Conservation (phyloP, 2,113 vertebrate species). For the Rostratula benghalensis region DNA sequence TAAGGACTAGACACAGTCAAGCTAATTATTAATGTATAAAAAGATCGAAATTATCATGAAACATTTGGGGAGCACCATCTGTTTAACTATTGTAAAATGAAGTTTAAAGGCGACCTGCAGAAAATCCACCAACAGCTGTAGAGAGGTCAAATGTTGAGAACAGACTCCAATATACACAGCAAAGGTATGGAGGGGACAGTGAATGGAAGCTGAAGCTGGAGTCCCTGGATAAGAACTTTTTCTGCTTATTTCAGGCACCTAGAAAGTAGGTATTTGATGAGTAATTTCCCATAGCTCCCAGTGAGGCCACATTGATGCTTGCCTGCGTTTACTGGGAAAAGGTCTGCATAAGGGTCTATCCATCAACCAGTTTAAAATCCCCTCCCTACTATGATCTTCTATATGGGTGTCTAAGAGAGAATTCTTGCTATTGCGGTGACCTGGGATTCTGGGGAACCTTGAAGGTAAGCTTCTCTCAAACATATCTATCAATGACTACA, state of each 20-base stretch:
- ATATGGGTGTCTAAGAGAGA: neutral
- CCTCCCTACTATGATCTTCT: neutral
- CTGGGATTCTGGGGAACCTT: neutral
- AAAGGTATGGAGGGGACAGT: neutral
- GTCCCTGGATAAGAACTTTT: neutral
- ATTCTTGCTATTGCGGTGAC: neutral
- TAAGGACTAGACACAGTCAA: neutral
- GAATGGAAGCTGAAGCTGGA: neutral
- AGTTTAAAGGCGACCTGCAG: neutral
- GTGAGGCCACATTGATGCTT: neutral
- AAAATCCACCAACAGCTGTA: neutral
- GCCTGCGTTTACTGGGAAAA: neutral
- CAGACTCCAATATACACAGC: neutral
- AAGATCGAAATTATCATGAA: neutral
- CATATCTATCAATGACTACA: neutral
- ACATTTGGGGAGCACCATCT: neutral
- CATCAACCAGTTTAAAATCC: neutral
- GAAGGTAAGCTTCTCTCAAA: neutral
- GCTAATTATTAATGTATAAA: neutral
- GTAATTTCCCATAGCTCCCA: neutral
- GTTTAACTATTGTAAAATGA: neutral
- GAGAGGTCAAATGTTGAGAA: neutral
- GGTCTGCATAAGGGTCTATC: neutral
- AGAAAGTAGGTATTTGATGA: neutral
- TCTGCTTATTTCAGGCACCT: neutral